Conservation (phyloP, 53 echinoderm and acorn worm genomes). For the Glandiceps talaboti region DNA sequence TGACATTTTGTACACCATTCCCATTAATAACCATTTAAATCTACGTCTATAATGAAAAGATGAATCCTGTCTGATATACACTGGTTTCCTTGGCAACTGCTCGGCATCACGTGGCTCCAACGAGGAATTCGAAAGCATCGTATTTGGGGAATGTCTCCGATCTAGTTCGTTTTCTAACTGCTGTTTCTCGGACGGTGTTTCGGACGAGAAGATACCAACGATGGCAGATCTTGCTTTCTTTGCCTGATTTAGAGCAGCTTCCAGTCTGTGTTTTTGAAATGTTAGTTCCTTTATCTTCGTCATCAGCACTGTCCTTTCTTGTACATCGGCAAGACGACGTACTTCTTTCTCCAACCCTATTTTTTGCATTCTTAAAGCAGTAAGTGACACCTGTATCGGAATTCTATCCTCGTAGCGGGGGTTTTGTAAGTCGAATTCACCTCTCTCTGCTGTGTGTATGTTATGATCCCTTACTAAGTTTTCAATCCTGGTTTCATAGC, state of each 20-base stretch:
- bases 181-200: neutral
- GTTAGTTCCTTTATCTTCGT: neutral
- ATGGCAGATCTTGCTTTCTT: neutral
- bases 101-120: neutral
- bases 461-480: too few relatives aligned
- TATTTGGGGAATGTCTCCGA: neutral
- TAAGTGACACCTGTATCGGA: neutral
- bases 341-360: neutral
- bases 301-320: neutral
- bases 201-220: neutral
- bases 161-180: neutral
- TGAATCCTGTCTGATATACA: neutral
- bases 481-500: too few relatives aligned
- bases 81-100: neutral
- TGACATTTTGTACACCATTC: neutral
- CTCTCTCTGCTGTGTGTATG: neutral
- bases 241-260: neutral
- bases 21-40: neutral
- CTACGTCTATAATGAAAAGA: neutral
- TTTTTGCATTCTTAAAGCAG: neutral
- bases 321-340: neutral
- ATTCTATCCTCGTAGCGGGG: neutral
- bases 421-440: neutral
- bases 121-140: neutral
- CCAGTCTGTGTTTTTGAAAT: neutral